phyloP scores from a whole-genome alignment of 2,113 vertebrate species.

The Coreoperca whiteheadi region DNA sequence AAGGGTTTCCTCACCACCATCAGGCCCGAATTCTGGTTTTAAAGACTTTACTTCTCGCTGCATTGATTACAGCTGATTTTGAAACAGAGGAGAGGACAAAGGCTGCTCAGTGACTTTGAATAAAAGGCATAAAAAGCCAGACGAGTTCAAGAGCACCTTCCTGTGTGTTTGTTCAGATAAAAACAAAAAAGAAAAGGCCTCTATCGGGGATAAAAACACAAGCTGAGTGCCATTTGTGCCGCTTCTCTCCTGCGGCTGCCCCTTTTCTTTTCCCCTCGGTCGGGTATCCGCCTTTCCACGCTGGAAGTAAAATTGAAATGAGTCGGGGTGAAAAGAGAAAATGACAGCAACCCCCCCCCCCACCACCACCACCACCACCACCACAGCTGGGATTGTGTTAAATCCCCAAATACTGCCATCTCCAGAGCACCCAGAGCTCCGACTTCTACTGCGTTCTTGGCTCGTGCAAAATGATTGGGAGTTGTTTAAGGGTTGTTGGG shows the following conservation, averaged over 20 bases:
- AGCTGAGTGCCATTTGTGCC: neutral
- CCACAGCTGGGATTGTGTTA: neutral
- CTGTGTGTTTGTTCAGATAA: slow-evolving; percentile 3
- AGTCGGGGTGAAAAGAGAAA: slow-evolving; percentile 17
- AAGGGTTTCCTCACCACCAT: neutral
- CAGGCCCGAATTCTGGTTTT: neutral
- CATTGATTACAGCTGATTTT: neutral
- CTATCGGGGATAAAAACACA: slow-evolving; percentile 1
- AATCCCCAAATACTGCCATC: neutral
- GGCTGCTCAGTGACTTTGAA: neutral
- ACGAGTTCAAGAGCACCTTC: neutral
- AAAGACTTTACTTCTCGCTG: neutral
- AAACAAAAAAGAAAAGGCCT: neutral
- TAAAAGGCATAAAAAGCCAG: neutral
- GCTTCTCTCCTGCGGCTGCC: neutral
- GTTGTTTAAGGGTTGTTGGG: too few species aligned
- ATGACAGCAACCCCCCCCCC: slow-evolving; percentile 8
- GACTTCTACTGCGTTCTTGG: too few species aligned
- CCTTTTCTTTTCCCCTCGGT: neutral
- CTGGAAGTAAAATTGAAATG: slow-evolving; percentile 33
- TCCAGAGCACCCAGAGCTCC: neutral
- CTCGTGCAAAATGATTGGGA: neutral
- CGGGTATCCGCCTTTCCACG: neutral
- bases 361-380: too few species aligned
- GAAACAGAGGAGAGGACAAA: neutral